Percentiles rank a stretch among this genome's conserved stretches.
Conservation (phyloP, 2,113 vertebrate species). For the Aptenodytes forsteri region DNA sequence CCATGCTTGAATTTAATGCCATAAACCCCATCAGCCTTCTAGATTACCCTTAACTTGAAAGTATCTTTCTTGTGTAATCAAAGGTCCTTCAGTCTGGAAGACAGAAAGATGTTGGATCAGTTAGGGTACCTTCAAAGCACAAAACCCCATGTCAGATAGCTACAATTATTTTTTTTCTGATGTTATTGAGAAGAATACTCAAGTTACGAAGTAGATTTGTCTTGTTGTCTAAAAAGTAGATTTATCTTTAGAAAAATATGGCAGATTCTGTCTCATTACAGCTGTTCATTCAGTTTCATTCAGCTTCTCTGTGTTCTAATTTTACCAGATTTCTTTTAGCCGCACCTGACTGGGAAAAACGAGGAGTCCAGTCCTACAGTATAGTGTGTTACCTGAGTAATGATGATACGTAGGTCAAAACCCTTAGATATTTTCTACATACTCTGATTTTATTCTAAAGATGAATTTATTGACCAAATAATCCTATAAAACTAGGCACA, state of each 20-base stretch:
- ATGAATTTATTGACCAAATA: not conserved
- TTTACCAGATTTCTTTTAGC: not conserved
- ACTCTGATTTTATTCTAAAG: not conserved
- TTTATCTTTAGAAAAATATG: not conserved
- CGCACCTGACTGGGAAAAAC: not conserved
- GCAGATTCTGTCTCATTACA: not conserved
- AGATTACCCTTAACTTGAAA: not conserved
- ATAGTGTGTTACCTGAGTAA: not conserved
- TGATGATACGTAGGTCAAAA: not conserved
- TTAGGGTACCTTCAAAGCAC: not conserved
- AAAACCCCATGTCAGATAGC: not conserved
- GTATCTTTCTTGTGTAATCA: not conserved
- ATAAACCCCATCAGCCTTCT: not conserved
- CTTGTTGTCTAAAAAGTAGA: not conserved
- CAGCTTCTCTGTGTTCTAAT: not conserved
- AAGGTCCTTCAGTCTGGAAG: not conserved
- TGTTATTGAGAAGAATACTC: not conserved
- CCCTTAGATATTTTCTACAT: not conserved
- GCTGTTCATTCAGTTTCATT: not conserved
- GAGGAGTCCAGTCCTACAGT: not conserved
- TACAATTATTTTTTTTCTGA: not conserved
- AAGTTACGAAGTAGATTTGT: not conserved
- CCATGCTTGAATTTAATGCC: not conserved
- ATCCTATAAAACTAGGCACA: not conserved
- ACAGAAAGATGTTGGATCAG: not conserved